phyloP scores from a whole-genome alignment of 1,140 invertebrate genomes.

The Drosophila arawakana region DNA sequence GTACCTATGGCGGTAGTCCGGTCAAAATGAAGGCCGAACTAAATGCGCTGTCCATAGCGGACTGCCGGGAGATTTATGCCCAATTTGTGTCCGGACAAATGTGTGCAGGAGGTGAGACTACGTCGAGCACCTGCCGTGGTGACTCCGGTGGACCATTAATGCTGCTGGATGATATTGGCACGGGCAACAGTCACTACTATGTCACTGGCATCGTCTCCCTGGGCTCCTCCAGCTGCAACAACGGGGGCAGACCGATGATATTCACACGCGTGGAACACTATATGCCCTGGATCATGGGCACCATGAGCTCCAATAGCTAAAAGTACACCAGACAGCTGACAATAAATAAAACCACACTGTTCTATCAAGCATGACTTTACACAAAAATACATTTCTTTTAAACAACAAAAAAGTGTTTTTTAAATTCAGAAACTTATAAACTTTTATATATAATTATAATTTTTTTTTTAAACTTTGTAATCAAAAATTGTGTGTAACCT shows the following conservation, averaged over 20 bases:
- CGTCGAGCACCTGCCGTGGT: constrained; percentile 38
- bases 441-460: no score
- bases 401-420: no score
- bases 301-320: constrained; percentile 19
- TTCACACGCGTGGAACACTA: constrained; percentile 61
- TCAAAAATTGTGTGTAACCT: no score
- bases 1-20: constrained; percentile 18
- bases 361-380: no score
- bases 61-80: constrained; percentile 21
- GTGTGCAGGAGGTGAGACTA: constrained; percentile 44
- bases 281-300: constrained; percentile 37
- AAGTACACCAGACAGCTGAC: not conserved
- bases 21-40: constrained; percentile 48
- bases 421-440: no score
- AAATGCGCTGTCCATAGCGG: constrained; percentile 2
- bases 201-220: constrained; percentile 49
- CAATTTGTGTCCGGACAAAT: constrained; percentile 36
- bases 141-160: constrained; percentile 64
- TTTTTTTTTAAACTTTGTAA: no score
- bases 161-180: constrained; percentile 15
- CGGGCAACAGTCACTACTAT: constrained; percentile 22
- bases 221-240: constrained; percentile 30
- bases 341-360: no score
- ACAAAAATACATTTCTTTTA: no score
- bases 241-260: constrained; percentile 38